Base-by-base conservation (phyloP, 1,140 invertebrate species). In the Drosophila ananassae region DNA sequence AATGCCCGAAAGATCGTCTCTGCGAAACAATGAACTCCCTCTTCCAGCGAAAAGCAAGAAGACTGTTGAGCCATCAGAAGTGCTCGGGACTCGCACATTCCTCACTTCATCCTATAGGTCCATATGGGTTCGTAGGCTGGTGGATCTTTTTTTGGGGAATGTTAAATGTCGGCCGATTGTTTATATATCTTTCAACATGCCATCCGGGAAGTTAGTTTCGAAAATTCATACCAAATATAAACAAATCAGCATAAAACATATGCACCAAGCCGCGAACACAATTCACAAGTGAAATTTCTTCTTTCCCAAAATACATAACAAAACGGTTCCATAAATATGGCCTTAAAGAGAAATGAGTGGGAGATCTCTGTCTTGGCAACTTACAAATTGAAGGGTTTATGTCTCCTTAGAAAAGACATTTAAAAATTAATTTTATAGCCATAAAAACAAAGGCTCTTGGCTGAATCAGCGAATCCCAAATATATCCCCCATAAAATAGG, bases 161-260 rank as follows among this genome's bases (percentile, higher is more conserved):
- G 69, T 78, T 85, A 59, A 85, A 85, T 79, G 75, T 71, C 66
- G 66, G 66, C 57, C 80, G 60, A 79, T 87, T 89, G 79, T 89
- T 89, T 89, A 89, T 89, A 89, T 89, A 89, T 89, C 83, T 89
- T 71, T 89, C 83, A 89, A 72, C 83, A 74, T 89, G 76, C 84
- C 84, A 89, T 89, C 83, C 83, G 83, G 83, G 83, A 89, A 89
- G 83, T 89, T 83, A 77, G 79, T 89, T 89, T 89, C 84, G 76
- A 89, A 85, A 85, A 84, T 76, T 71, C 66, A 84, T 84, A 84
- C 64, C 57, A 77, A 87, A 79, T 83, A 89, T 89, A 89, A 89
- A 89, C 83, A 89, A 89, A 89, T 89, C 83, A 89, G 76, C 76
- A 89, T 89, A 89, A 89, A 89, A 79, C 84, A 83, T 79, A 66